Evolutionary conservation across 2,797 vertebrate species (phyloP).

Genomic region (Vultur gryphus): DNA sequence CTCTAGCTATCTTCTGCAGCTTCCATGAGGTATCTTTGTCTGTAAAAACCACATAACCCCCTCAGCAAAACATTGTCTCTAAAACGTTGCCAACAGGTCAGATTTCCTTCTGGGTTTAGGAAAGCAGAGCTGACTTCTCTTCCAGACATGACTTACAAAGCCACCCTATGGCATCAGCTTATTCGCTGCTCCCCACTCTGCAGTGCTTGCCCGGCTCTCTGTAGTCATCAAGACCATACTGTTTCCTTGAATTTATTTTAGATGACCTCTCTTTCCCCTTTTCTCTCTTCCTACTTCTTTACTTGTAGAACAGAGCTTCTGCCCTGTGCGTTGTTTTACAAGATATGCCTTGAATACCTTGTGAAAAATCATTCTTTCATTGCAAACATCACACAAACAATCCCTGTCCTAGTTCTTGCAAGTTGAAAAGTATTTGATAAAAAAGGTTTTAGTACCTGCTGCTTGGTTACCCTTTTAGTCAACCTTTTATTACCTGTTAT

Average conservation of each 20-base stretch:
- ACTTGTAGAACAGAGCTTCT: neutral
- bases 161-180: neutral
- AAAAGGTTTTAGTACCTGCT: neutral
- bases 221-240: neutral
- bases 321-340: neutral
- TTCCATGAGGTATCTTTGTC: neutral
- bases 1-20: neutral
- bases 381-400: neutral
- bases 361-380: neutral
- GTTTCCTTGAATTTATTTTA: neutral
- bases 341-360: neutral
- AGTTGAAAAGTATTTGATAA: neutral
- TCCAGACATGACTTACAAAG: neutral
- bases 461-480: neutral
- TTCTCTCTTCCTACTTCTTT: neutral
- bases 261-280: neutral
- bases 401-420: neutral
- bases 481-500: neutral
- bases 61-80: neutral
- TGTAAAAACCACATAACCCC: neutral
- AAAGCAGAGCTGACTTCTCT: neutral
- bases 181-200: neutral
- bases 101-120: neutral
- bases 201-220: neutral
- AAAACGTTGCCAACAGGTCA: rapidly evolving